Evolutionary conservation across 1,140 invertebrate genomes (phyloP), one percentile per base, ranked within the genome.

Genomic region (Linepithema humile): DNA sequence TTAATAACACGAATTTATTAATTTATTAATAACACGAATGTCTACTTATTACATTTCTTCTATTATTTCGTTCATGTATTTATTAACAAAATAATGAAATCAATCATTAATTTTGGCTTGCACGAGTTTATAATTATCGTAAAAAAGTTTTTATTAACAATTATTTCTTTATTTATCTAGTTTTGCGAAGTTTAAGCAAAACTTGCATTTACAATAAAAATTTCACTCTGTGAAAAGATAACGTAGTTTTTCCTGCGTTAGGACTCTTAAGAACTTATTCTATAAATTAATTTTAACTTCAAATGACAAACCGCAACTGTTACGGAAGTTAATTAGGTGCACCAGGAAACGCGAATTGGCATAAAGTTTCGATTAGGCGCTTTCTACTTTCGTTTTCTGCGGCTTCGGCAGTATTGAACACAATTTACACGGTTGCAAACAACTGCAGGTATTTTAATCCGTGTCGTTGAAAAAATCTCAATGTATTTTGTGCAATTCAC

Each of bases 301-400:
- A 77, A 38, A 50, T 10, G 12, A 77, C 32, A 38, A 17, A 65
- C 20, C 5, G 9, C 43, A 77, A 77, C 1, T n/a, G 20, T 65
- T 77, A n/a, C 29, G 17, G 15, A 38, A 65, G 9, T 15, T 74
- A 43, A 74, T 43, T 45, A 74, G 35, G 20, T 38, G 32, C 20
- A 40, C 5, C 17, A 35, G 12, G 29, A 6, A 77, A 2, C 38
- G 12, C 20, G 43, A 77, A 64, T 15, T 0, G n/a, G 38, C 2
- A 50, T 15, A 23, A 17, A 35, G n/a, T 77, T 65, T 48, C 73
- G 38, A 75, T 40, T n/a, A 43, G 38, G 7, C 70, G n/a, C 73
- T 75, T 75, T 77, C 40, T 64, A 77, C 43, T 77, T 64, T 65
- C 59, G 9, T 77, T 75, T 32, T 48, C 29, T 12, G 7, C 20